phyloP scores from a whole-genome alignment of 2,113 vertebrate species.

The Ptychochromis oligacanthus region DNA sequence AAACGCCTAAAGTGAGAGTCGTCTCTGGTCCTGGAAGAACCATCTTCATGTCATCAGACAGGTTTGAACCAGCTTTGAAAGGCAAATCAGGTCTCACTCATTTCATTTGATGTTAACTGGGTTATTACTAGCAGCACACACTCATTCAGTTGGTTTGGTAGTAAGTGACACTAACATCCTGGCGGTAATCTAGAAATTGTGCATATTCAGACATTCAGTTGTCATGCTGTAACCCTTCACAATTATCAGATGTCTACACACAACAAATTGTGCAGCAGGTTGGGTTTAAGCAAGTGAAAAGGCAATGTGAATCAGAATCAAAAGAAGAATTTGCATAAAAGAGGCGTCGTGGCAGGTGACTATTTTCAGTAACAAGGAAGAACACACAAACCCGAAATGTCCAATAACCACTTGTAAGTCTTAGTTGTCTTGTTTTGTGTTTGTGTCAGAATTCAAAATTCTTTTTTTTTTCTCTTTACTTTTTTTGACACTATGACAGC shows the following conservation, averaged over 20 bases:
- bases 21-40: constrained; percentile 60
- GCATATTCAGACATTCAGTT: constrained; percentile 76
- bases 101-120: constrained; percentile 8
- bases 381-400: constrained; percentile 38
- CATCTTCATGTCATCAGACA: constrained; percentile 33
- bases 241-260: constrained; percentile 63
- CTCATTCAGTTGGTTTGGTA: constrained; percentile 54
- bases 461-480: neutral
- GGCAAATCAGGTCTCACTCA: constrained; percentile 57
- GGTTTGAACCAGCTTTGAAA: constrained; percentile 50
- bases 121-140: constrained; percentile 36
- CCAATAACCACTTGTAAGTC: constrained; percentile 3
- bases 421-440: neutral
- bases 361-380: constrained; percentile 14
- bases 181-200: constrained; percentile 69
- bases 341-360: constrained; percentile 39
- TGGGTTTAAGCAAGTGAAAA: constrained; percentile 72
- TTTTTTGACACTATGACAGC: constrained; percentile 12
- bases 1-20: constrained; percentile 67
- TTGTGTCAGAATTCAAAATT: constrained; percentile 17
- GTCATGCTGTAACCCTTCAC: constrained; percentile 69
- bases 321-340: constrained; percentile 64
- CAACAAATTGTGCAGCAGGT: constrained; percentile 65
- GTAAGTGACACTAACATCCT: constrained; percentile 54
- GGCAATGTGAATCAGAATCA: constrained; percentile 66